These are phyloP conservation scores for Apteryx owenii DNA, from an alignment of 2,113 vertebrate species.

Conservation along the genomic window DNA sequence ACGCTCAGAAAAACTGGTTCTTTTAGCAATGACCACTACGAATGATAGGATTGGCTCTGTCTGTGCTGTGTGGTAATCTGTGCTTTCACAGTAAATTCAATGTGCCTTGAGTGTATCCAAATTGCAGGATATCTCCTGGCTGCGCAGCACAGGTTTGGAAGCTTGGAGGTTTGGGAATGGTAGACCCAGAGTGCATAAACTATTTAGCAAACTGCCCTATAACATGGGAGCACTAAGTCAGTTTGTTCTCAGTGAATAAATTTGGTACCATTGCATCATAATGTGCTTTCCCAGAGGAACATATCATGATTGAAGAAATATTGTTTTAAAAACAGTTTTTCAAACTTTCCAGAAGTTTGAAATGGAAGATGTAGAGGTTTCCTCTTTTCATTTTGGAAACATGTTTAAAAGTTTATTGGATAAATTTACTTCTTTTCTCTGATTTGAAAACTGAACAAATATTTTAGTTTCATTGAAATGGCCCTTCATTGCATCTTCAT, in stretches of 20 bases:
- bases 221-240: neutral
- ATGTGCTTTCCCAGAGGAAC: neutral
- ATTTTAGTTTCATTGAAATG: neutral
- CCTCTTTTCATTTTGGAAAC: neutral
- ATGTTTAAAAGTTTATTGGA: neutral
- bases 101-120: neutral
- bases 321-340: neutral
- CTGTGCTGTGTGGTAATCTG: neutral
- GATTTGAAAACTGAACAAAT: neutral
- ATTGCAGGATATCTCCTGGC: neutral
- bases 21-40: neutral
- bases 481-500: neutral
- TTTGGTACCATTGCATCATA: neutral
- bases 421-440: neutral
- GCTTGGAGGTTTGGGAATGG: neutral
- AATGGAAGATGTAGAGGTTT: neutral
- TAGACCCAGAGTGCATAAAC: neutral
- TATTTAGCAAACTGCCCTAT: neutral
- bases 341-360: neutral
- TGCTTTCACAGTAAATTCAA: neutral
- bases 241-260: neutral
- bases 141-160: neutral
- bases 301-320: neutral
- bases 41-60: neutral
- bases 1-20: neutral